Conservation (phyloP, 2,888 invertebrate genomes). For the Dynastes grantii region DNA sequence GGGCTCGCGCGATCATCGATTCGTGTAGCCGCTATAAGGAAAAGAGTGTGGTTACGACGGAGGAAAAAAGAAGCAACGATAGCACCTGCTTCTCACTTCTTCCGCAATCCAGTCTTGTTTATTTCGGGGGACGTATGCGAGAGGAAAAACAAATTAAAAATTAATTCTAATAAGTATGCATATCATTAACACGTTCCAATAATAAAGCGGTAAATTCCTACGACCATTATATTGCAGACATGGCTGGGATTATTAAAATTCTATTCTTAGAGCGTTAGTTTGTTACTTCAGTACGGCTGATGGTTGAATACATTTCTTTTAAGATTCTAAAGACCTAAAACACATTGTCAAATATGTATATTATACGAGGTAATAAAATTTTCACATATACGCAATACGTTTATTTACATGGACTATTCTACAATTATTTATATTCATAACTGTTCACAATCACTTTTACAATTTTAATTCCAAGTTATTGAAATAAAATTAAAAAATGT, state of each 20-base stretch:
- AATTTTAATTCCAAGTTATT: too few species aligned
- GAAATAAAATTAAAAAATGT: too few species aligned
- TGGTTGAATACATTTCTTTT: neutral
- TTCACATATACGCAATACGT: too few species aligned
- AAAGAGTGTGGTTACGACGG: constrained; percentile 17
- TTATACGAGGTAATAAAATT: too few species aligned
- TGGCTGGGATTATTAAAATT: constrained; percentile 20
- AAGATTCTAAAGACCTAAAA: neutral
- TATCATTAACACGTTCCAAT: constrained; percentile 38
- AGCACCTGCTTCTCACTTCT: constrained; percentile 46
- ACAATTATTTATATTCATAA: too few species aligned
- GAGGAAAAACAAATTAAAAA: constrained; percentile 44
- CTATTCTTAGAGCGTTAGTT: constrained; percentile 3
- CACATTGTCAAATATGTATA: too few species aligned
- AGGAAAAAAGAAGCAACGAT: constrained; percentile 33
- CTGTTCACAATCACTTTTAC: too few species aligned
- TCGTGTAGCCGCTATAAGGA: neutral
- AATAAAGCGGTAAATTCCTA: constrained; percentile 38
- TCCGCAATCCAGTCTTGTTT: constrained; percentile 42
- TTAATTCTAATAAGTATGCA: constrained; percentile 44
- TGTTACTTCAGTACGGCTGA: neutral
- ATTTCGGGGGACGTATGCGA: constrained; percentile 35
- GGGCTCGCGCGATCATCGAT: constrained; percentile 35
- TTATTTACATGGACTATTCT: too few species aligned
- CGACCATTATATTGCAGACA: constrained; percentile 13